Percentiles rank a stretch among this genome's conserved stretches.
phyloP scores from a whole-genome alignment of 2,888 invertebrate species.

The Coelopa pilipes region DNA sequence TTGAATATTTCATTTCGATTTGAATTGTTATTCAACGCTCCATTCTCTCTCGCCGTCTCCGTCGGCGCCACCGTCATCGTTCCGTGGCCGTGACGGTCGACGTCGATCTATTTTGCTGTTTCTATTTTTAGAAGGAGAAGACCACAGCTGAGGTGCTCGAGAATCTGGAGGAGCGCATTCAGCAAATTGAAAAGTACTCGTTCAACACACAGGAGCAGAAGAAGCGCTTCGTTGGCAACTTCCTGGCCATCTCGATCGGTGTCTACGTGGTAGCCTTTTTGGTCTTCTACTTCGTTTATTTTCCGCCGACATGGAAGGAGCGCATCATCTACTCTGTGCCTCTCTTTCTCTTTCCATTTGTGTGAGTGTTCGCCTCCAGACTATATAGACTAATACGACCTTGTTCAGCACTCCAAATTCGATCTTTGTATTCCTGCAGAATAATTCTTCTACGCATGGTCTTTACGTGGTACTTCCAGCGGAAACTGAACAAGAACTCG shows the following conservation, averaged over 20 bases:
- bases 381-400: too few species aligned
- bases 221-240: conserved; percentile 82
- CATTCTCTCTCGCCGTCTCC: conserved; percentile 31
- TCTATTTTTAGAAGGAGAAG: conserved; percentile 67
- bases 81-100: conserved; percentile 27
- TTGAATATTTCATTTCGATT: conserved; percentile 28
- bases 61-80: neutral
- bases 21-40: conserved; percentile 31
- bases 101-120: conserved; percentile 47
- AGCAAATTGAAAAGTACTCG: conserved; percentile 82
- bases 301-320: conserved; percentile 79
- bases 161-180: conserved; percentile 81
- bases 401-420: too few species aligned
- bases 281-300: conserved; percentile 83
- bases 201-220: conserved; percentile 83
- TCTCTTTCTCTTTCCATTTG: conserved; percentile 80
- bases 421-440: conserved; percentile 68
- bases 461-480: conserved; percentile 89
- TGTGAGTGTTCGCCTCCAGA: conserved; percentile 77
- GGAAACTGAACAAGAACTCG: conserved; percentile 82
- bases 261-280: conserved; percentile 78
- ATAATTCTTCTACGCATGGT: conserved; percentile 81
- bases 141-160: conserved; percentile 72
- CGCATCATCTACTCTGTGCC: conserved; percentile 82
- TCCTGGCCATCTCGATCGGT: conserved; percentile 77